Conservation (phyloP, 2,888 invertebrate genomes). For the Cryptus viduatorius region DNA sequence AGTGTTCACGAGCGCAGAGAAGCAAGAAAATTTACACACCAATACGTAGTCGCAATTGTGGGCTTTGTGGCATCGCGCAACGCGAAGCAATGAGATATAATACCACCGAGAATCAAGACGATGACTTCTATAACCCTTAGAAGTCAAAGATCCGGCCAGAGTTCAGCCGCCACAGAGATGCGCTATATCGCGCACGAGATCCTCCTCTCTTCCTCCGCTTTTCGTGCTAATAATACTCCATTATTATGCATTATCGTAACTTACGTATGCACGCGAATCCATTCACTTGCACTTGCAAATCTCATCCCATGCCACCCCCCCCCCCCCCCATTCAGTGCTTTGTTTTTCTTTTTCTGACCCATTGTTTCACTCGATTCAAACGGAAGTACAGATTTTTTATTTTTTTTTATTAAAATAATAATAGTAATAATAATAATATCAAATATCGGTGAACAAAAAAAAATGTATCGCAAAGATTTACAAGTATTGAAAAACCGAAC, state of each 20-base stretch:
- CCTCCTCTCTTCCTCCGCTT: constrained; percentile 35
- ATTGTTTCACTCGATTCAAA: too few species aligned
- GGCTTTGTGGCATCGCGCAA: constrained; percentile 1
- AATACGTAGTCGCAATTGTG: constrained; percentile 41
- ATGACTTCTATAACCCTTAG: constrained; percentile 60
- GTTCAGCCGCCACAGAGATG: constrained; percentile 59
- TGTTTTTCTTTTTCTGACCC: too few species aligned
- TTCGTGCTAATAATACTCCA: constrained; percentile 64
- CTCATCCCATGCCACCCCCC: not conserved
- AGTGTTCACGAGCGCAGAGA: constrained; percentile 14
- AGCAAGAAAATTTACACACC: constrained; percentile 1
- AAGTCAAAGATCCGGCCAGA: constrained; percentile 68
- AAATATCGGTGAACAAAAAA: constrained; percentile 1
- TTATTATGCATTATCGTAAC: constrained; percentile 63
- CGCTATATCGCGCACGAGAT: constrained; percentile 52
- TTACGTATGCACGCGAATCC: constrained; percentile 51
- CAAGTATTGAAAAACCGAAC: constrained; percentile 36
- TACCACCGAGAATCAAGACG: constrained; percentile 16
- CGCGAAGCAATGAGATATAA: constrained; percentile 3
- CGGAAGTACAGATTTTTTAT: not conserved
- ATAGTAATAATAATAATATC: not conserved
- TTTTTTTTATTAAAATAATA: not conserved
- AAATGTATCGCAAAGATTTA: not conserved
- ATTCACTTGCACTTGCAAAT: constrained; percentile 39
- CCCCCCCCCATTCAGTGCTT: too few species aligned